Evolutionary conservation across 2,888 invertebrate species (phyloP).

Genomic region (Ellobium chinense): DNA sequence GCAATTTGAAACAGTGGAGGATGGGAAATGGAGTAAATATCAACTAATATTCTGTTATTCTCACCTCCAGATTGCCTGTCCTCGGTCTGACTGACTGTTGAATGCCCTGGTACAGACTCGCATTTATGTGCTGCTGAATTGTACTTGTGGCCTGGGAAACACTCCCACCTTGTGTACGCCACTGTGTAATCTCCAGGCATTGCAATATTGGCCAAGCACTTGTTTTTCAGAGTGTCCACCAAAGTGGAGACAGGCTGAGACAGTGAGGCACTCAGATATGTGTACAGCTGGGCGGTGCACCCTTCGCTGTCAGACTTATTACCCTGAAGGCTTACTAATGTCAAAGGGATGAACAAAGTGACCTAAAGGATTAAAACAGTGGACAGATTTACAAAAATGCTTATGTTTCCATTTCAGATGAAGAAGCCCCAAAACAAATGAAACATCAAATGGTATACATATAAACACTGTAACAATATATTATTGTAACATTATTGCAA

Average conservation of each 20-base stretch:
- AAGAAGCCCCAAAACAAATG: too few relatives aligned
- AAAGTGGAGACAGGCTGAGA: not conserved
- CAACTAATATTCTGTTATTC: too few relatives aligned
- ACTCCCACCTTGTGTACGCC: constrained; percentile 4
- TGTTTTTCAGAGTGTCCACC: not conserved
- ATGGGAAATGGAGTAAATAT: too few relatives aligned
- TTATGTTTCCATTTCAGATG: too few relatives aligned
- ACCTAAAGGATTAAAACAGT: constrained; percentile 11
- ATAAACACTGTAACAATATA: too few relatives aligned
- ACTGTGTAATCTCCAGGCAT: not conserved
- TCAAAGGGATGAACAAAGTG: constrained; percentile 15
- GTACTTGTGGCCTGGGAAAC: not conserved
- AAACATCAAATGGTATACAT: not conserved
- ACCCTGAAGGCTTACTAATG: not conserved
- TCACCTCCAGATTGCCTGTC: not conserved
- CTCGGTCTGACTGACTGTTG: not conserved
- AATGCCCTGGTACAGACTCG: not conserved
- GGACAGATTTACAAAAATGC: too few relatives aligned
- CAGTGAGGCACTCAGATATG: not conserved
- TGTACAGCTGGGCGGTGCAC: not conserved
- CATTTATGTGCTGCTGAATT: constrained; percentile 6
- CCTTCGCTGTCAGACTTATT: not conserved
- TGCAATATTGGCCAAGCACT: not conserved
- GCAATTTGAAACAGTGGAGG: too few relatives aligned
- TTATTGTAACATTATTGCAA: too few relatives aligned